Base-by-base conservation (phyloP, 2,888 invertebrate genomes). In the Mystacides longicornis region DNA sequence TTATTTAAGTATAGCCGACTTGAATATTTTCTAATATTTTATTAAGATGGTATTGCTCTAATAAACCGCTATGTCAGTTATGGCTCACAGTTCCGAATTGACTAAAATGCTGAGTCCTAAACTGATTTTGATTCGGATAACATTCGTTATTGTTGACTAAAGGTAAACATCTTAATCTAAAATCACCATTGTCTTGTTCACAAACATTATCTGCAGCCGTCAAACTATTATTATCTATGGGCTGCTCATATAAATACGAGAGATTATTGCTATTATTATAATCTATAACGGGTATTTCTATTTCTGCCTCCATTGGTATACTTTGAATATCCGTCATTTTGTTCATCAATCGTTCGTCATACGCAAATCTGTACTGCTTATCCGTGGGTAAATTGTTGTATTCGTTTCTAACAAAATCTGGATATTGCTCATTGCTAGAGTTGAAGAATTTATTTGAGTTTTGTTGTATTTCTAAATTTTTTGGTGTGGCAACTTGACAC, bases 261-360 rank as follows among this genome's bases (percentile, higher is more conserved):
- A 61, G 60, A 48, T 63, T 59, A 48, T 63, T 59, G 11, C 58
- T 51, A n/a, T 63, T 61, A 46, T 63, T 54, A 42, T 64, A 63
- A 54, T 63, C 63, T 54, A 65, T 66, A 23, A 70, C 66, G 62
- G 69, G 64, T 62, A 70, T 71, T 63, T 72, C 71, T 2, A 71
- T 63, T 43, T 72, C 71, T 52, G 65, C 68, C 52, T 70, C 68
- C 50, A 68, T 64, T n/a, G 66, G 61, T 49, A 63, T 64, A 46
- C 67, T 68, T 51, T 64, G 66, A 23, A 59, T 62, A 1, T 58
- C 45, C 21, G 62, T 63, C 43, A 64, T 64, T 63, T 66, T 69
- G 57, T 65, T 67, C 50, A 61, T 22, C 49, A 62, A 49, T 63
- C 55, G 50, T 51, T 43, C 58, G 43, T 48, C 64, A 60, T 22